Percentiles rank a stretch among this genome's conserved stretches.
Evolutionary conservation across 2,113 vertebrate genomes (phyloP).

Genomic region (Zosterops borbonicus): DNA sequence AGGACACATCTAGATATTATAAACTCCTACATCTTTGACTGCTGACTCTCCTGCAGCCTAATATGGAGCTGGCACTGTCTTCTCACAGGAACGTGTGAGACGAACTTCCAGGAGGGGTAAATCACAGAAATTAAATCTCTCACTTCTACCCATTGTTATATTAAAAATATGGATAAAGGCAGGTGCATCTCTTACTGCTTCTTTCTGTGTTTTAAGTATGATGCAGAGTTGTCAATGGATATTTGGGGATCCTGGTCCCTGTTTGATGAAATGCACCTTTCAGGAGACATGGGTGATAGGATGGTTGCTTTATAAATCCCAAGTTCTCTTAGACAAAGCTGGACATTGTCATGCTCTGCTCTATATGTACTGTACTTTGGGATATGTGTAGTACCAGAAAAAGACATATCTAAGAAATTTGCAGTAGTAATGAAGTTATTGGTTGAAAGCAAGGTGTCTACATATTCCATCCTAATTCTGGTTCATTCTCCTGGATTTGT

Average conservation of each 20-base stretch:
- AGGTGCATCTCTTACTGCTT: background rate
- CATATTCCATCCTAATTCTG: background rate
- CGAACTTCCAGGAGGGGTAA: background rate
- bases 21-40: background rate
- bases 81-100: background rate
- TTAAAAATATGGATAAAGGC: background rate
- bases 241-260: background rate
- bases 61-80: background rate
- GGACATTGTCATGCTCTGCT: background rate
- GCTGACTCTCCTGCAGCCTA: background rate
- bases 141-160: background rate
- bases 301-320: background rate
- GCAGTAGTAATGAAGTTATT: background rate
- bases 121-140: background rate
- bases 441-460: background rate
- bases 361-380: background rate
- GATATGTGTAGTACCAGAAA: background rate
- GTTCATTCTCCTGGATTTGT: background rate
- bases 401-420: background rate
- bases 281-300: background rate
- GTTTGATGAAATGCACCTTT: background rate
- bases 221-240: accelerated
- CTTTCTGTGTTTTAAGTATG: background rate
- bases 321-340: background rate
- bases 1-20: background rate